Base-by-base conservation (phyloP, 2,888 invertebrate genomes). In the Syrphus vitripennis region DNA sequence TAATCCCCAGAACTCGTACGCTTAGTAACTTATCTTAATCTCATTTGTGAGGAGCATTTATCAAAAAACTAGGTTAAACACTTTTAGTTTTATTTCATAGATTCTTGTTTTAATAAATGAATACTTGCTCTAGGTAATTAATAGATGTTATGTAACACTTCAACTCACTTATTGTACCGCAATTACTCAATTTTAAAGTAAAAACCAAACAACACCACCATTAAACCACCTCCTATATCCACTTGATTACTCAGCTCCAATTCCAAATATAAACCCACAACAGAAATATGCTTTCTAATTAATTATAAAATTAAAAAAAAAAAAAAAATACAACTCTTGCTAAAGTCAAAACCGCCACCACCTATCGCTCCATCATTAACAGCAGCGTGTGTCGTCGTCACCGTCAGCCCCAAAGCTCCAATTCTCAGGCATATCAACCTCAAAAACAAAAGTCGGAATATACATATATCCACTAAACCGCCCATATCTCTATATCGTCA, bases 211-310 rank as follows among this genome's bases (percentile, higher is more conserved):
- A n/a, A n/a, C n/a, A n/a, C n/a, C 57, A 59, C 29, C 40, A 75
- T 67, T 16, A 69, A 75, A 26, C 75, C 74, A 45, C 45, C 57
- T 63, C 40, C 40, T n/a, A 29, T n/a, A 59, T 42, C 67, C 67
- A 61, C 42, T 26, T 61, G 67, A 78, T 78, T 72, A 74, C 72
- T 74, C 53, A 69, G 67, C 34, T 12, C 4, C 45, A 21, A 37
- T 2, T 24, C 21, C 45, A 59, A 19, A 19, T 14, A 48, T 24
- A 16, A 59, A 21, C 29, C 12, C 29, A 31, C 48, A 16, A 61
- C n/a, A 31, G 34, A 69, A 72, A 53, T 16, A 16, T 55, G 63
- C 55, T 77, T 77, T 57, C 71, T 67, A 71, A 82, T 77, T 72
- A 77, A 82, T 77, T 82, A 63, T 71, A 29, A 34, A 26, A n/a